Evolutionary conservation across 2,888 invertebrate species (phyloP), one percentile per base, ranked within the genome.

Genomic region (Reticulitermes lucifugus): DNA sequence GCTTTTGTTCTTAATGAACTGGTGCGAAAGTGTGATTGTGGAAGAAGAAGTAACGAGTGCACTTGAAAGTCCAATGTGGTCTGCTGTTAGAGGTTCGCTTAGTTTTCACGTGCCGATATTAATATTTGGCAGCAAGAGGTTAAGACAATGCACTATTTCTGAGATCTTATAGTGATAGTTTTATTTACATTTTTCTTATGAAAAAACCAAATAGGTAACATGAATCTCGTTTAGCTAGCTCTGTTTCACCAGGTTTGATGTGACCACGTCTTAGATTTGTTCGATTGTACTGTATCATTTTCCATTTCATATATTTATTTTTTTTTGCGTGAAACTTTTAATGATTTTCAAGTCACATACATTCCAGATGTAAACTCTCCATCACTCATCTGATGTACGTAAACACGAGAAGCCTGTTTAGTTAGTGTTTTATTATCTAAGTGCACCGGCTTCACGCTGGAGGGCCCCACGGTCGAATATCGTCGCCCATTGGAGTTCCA

Each of bases 381-480:
- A 10, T 25, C n/a, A 25, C 65, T 65, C 65, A 25, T 65, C 65
- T 65, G 25, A 65, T n/a, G 65, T 5, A 25, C 65, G 65, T 25
- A 65, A 25, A 65, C 65, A 65, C 9, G 14, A 55, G 55, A 55
- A 55, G 55, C 70, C 10, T 29, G 70, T 70, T 70, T 70, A n/a
- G 73, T 22, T 51, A 43, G 77, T 77, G 77, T 77, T 77, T 77
- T 77, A n/a, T 77, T 41, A 35, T n/a, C 73, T 55, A 65, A 55
- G 60, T 81, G 70, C 65, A 80, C 51, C 79, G 41, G 84, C 85
- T 55, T 86, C 89, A 92, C 89, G 88, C 93, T 93, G 93, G 93
- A 93, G 90, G 92, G 92, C 87, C 91, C 93, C 86, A 90, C 92
- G 84, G 92, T 93, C 90, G 93, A 93, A 89, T 93, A 93, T 88